Base-by-base conservation (phyloP, 2,113 vertebrate genomes). In the Dasypus novemcinctus region DNA sequence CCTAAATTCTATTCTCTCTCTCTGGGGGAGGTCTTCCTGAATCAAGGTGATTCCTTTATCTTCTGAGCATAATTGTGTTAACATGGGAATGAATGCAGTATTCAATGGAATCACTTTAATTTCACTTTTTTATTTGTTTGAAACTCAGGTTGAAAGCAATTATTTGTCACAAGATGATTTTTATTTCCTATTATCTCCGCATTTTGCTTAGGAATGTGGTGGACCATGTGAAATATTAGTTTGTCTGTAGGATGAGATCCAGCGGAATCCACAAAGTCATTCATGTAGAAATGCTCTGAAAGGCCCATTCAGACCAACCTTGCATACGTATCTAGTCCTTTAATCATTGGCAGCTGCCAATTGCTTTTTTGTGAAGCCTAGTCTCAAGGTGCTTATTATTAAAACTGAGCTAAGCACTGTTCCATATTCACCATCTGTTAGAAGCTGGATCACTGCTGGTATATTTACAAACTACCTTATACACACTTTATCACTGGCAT, bases 401-500 rank as follows among this genome's bases (percentile, higher is more conserved):
- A 93, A 91, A 97, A 90, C 13, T n/a, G 46, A 96, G 43, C 88
- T 75, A 90, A 83, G 33, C 25, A 90, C 13, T 93, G 27, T 29
- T 49, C 20, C 21, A 25, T 86, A 78, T 91, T 76, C 25, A 82
- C 82, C 89, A 93, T 94, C 61, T 95, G 87, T 90, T 94, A 81
- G 80, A 93, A 90, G 12, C 29, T 43, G n/a, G 54, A 92, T 91
- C 36, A 68, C 46, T 87, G 71, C 36, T 49, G 15, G 46, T 93
- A 25, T 96, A 41, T 92, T 97, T 97, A 96, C 66, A 93, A 96
- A 90, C 69, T 81, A 71, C 41, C 38, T 95, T 61, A 38, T 20
- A 81, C 2, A 85, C 5, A 79, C 89, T 91, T 96, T 93, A 68
- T 90, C 43, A 84, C n/a, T 0, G 12, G 12, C 43, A 54, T 76